A percentile compares a stretch with the other conserved stretches of the same genome.
These are phyloP conservation scores for Anguilla obscura DNA, from an alignment of 2,797 vertebrate species.

Conservation along the genomic window DNA sequence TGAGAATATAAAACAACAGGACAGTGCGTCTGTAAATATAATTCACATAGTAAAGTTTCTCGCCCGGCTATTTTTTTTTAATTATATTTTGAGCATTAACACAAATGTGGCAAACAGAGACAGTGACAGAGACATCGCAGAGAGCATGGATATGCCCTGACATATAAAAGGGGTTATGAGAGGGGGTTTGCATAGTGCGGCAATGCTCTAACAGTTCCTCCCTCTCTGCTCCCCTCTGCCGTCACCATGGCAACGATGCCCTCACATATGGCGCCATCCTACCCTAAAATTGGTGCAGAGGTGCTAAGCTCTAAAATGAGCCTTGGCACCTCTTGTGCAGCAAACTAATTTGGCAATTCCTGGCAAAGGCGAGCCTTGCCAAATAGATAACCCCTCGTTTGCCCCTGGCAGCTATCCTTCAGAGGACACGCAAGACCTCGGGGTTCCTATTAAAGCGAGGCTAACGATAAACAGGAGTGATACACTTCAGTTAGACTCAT, in stretches of 20 bases:
- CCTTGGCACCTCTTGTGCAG: slow-evolving; percentile 36
- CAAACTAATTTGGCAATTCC: slow-evolving; percentile 21
- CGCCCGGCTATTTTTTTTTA: neutral
- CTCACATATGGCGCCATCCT: slow-evolving; percentile 72
- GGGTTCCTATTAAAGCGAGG: slow-evolving; percentile 46
- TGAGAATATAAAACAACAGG: neutral
- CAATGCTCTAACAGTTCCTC: neutral
- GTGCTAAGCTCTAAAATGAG: slow-evolving; percentile 73
- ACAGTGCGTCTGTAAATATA: neutral
- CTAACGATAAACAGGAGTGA: slow-evolving; percentile 61
- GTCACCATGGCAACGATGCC: slow-evolving; percentile 71
- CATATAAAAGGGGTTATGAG: neutral
- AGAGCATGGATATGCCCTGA: neutral
- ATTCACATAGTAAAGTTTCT: neutral
- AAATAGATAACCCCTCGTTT: slow-evolving; percentile 57
- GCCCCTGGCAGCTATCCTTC: slow-evolving; percentile 47
- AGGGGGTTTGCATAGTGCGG: neutral
- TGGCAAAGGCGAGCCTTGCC: neutral
- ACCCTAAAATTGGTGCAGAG: slow-evolving; percentile 80
- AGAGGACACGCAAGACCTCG: slow-evolving; percentile 46
- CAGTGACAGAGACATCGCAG: neutral
- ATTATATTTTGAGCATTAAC: neutral
- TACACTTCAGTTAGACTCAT: slow-evolving; percentile 51
- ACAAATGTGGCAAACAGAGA: neutral
- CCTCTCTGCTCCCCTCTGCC: slow-evolving; percentile 46